phyloP scores from a whole-genome alignment of 2,113 vertebrate species.

The Amia ocellicauda region DNA sequence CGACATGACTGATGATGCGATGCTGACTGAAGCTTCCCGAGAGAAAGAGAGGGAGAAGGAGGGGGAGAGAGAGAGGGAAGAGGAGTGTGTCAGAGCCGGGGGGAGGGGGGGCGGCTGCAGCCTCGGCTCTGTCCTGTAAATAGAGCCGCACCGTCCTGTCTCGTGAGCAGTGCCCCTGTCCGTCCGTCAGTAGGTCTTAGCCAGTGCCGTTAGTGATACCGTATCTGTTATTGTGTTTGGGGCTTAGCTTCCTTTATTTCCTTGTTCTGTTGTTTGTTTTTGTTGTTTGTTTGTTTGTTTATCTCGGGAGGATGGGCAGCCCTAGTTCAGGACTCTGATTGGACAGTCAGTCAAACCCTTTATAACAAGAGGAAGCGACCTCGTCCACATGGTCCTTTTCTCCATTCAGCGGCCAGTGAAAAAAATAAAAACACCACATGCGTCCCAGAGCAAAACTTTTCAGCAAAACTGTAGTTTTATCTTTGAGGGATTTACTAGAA shows the following conservation, averaged over 20 bases:
- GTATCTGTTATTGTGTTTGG: constrained; percentile 37
- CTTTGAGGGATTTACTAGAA: too few relatives aligned
- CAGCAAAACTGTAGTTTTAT: too few relatives aligned
- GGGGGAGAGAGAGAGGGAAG: not conserved
- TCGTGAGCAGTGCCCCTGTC: constrained; percentile 46
- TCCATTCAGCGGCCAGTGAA: too few relatives aligned
- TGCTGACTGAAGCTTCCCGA: constrained; percentile 17
- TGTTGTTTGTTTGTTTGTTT: constrained; percentile 7
- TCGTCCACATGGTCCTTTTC: too few relatives aligned
- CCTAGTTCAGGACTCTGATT: too few relatives aligned
- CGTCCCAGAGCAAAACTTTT: too few relatives aligned
- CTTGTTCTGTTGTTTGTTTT: constrained; percentile 24
- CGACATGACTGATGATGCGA: not conserved
- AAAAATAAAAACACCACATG: too few relatives aligned
- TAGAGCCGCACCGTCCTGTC: constrained; percentile 39
- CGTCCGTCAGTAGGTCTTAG: constrained; percentile 36
- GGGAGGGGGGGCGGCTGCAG: constrained; percentile 10
- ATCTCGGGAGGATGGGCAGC: not conserved
- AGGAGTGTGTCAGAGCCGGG: not conserved
- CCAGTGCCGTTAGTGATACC: constrained; percentile 45
- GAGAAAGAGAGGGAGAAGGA: constrained; percentile 11
- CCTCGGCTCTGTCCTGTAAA: constrained; percentile 39
- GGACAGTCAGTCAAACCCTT: too few relatives aligned
- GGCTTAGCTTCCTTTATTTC: constrained; percentile 28
- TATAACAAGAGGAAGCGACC: too few relatives aligned